Evolutionary conservation across 2,797 vertebrate genomes (phyloP), one percentile per base, ranked within the genome.

Genomic region (Nyctibius grandis): DNA sequence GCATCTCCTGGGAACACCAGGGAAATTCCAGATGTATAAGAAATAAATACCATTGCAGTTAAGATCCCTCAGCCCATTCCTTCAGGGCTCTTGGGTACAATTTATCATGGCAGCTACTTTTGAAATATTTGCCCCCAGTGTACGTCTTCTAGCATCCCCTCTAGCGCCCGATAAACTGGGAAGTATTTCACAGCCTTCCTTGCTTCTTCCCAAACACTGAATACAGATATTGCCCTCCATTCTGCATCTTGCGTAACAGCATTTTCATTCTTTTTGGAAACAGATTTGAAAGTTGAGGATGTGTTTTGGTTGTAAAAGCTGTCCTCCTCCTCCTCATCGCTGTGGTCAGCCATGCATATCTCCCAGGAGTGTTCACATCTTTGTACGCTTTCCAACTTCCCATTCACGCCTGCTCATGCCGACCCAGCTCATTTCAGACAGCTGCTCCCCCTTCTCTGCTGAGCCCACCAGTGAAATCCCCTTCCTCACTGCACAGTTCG

Each of bases 1-100:
- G 77, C 26, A 76, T 48, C 82, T 87, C 78, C 74, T 51, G 64
- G 72, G 72, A 95, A 38, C 19, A 59, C 26, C 53, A 44, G 69
- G 65, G 91, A 94, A 93, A 90, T 90, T 96, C 91, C 90, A 85
- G 16, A 33, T 74, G 23, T 85, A 50, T 34, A 64, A 88, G 34
- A 80, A 88, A 70, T 78, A 40, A 89, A 84, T 48, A 36, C 15
- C 9, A 53, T 45, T 85, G 65, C 61, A 88, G 69, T 53, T 40
- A 69, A 85, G 34, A 91, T 53, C 28, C 20, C 50, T 88, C 50
- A 90, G 54, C 15, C 38, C 38, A 36, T 68, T 91, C 81, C 78
- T 78, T 51, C 29, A 73, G 38, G 85, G n/a, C 88, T 88, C 85
- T 78, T 57, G 91, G 54, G 83, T 83, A 68, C 67, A 93, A 68